Conservation (phyloP, 1,140 invertebrate species). For the Hycleus phaleratus region DNA sequence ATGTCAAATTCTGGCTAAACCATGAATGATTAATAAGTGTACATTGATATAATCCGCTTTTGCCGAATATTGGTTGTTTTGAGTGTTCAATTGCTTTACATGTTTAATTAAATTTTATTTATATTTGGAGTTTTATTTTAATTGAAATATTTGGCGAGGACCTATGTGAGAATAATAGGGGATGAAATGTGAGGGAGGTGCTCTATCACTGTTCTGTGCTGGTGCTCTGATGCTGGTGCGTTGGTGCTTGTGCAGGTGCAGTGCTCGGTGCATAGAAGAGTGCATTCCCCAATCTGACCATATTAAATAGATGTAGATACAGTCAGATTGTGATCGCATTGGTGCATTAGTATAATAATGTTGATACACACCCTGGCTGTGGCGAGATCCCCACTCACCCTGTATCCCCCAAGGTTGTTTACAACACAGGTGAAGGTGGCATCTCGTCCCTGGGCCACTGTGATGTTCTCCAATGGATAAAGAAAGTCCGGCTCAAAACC, state of each 20-base stretch:
- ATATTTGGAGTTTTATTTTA: no score
- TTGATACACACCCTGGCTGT: conserved; percentile 67
- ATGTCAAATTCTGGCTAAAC: no score
- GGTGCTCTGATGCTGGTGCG: conserved; percentile 3
- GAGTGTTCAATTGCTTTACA: no score
- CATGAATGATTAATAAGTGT: no score
- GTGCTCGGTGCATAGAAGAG: conserved; percentile 18
- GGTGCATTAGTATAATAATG: conserved; percentile 32
- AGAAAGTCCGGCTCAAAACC: conserved; percentile 78
- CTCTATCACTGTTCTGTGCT: no score
- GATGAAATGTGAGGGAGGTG: no score
- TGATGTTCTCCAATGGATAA: conserved; percentile 77
- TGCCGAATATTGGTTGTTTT: no score
- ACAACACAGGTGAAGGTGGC: conserved; percentile 85
- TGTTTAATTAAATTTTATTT: no score
- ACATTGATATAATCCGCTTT: no score
- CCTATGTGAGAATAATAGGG: no score
- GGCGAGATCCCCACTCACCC: conserved; percentile 83
- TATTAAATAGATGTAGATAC: conserved; percentile 1
- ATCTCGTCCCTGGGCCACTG: conserved; percentile 76
- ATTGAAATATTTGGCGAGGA: no score
- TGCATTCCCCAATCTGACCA: conserved; percentile 18
- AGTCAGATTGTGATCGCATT: conserved; percentile 17
- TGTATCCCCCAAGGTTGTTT: conserved; percentile 83
- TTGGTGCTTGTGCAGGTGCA: conserved; percentile 23